These are phyloP conservation scores for Mizuhopecten yessoensis DNA, from an alignment of 1,140 invertebrate genomes.

Conservation along the genomic window DNA sequence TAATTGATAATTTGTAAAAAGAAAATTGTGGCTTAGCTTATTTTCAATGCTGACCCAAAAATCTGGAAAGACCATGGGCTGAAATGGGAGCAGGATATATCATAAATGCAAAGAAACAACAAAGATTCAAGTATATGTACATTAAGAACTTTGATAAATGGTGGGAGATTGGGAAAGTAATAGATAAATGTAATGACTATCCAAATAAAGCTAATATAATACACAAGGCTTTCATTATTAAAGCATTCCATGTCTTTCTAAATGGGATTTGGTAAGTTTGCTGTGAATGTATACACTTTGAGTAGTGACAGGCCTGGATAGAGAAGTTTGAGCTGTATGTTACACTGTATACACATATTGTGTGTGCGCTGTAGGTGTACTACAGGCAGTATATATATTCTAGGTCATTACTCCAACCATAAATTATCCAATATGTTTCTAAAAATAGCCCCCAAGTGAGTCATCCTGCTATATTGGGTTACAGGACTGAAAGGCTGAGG, in stretches of 20 bases:
- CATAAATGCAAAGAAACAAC: too few species aligned
- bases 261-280: background rate
- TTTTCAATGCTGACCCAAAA: too few species aligned
- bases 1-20: too few species aligned
- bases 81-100: too few species aligned
- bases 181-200: background rate
- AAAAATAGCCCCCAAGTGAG: constrained; percentile 64
- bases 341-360: background rate
- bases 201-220: background rate
- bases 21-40: too few species aligned
- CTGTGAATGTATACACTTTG: background rate
- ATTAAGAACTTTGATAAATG: background rate
- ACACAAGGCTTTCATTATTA: background rate
- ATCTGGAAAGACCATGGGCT: background rate
- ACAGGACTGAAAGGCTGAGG: constrained; percentile 43
- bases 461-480: constrained; percentile 61
- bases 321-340: background rate
- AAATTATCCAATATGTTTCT: constrained; percentile 62
- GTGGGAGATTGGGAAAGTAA: background rate
- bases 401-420: constrained; percentile 51
- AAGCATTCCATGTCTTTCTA: background rate
- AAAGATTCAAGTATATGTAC: background rate
- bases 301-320: background rate
- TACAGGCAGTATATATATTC: constrained; percentile 21
- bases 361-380: background rate